These are phyloP conservation scores for Ophion slaviceki DNA, from an alignment of 2,888 invertebrate species.

Conservation along the genomic window DNA sequence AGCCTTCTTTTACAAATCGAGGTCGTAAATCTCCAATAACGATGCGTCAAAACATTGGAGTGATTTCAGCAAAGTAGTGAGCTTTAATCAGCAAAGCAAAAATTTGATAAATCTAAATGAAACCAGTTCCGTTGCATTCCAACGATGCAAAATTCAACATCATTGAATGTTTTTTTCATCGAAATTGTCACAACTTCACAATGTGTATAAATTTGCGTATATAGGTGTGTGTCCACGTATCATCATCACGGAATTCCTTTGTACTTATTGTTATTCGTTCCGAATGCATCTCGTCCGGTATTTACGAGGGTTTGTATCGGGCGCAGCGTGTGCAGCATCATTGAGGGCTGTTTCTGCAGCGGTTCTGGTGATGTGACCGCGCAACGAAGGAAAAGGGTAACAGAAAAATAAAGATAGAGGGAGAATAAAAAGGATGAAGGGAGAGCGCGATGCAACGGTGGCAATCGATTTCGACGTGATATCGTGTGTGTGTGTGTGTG, in stretches of 20 bases:
- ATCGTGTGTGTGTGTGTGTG: slow-evolving; percentile 28
- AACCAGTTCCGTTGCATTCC: not conserved
- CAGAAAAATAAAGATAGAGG: not conserved
- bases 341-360: slow-evolving; percentile 38
- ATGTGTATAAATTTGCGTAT: not conserved
- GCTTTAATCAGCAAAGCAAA: no score
- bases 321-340: slow-evolving; percentile 34
- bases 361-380: slow-evolving; percentile 25
- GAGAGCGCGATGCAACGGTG: slow-evolving; percentile 55
- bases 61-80: no score
- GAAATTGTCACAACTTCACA: no score
- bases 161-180: no score
- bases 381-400: not conserved
- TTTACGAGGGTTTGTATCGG: slow-evolving; percentile 67
- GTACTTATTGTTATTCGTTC: slow-evolving; percentile 43
- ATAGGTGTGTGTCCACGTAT: no score
- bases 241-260: slow-evolving; percentile 13
- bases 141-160: not conserved
- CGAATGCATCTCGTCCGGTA: slow-evolving; percentile 65
- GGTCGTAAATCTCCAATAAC: no score
- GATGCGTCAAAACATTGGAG: no score
- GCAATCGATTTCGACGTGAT: slow-evolving; percentile 76
- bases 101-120: no score
- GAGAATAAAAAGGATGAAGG: not conserved
- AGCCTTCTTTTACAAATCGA: no score